Conservation (phyloP, 2,888 invertebrate species). For the Cataglyphis rosenhaueri region DNA sequence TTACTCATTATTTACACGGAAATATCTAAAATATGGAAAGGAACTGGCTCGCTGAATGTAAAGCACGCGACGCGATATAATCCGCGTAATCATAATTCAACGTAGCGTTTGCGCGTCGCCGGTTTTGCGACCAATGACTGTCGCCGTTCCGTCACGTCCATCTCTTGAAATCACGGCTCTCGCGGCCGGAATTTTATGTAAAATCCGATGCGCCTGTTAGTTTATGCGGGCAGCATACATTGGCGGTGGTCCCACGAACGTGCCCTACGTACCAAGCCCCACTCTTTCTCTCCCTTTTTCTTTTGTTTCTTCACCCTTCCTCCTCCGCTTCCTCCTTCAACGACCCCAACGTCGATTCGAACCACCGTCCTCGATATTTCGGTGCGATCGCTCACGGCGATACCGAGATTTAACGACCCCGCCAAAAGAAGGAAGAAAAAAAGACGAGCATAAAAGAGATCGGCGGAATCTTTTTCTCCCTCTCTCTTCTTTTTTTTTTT, state of each 20-base stretch:
- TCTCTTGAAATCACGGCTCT: conserved; percentile 81
- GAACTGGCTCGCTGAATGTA: conserved; percentile 33
- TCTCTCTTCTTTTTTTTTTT: background rate
- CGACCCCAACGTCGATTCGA: conserved; percentile 63
- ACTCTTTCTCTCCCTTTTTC: conserved; percentile 75
- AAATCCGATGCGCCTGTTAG: conserved; percentile 85
- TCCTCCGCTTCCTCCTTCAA: conserved; percentile 60
- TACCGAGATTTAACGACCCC: conserved; percentile 55
- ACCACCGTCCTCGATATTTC: conserved; percentile 71
- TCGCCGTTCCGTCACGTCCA: conserved; percentile 81
- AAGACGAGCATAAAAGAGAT: conserved; percentile 45
- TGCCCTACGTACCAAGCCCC: conserved; percentile 84
- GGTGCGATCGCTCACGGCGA: conserved; percentile 59
- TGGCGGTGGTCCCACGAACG: conserved; percentile 83
- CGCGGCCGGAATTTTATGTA: conserved; percentile 83
- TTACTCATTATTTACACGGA: background rate
- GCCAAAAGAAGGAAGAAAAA: conserved; percentile 17
- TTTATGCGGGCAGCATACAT: conserved; percentile 85
- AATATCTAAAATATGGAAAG: conserved; percentile 13
- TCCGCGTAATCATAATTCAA: conserved; percentile 82
- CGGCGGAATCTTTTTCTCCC: conserved; percentile 26
- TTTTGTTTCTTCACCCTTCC: conserved; percentile 67
- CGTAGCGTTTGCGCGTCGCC: conserved; percentile 52
- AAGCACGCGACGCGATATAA: conserved; percentile 63
- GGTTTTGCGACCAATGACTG: conserved; percentile 77